Evolutionary conservation across 1,140 invertebrate genomes (phyloP), one percentile per base, ranked within the genome.

Genomic region (Macrostomum lignano): DNA sequence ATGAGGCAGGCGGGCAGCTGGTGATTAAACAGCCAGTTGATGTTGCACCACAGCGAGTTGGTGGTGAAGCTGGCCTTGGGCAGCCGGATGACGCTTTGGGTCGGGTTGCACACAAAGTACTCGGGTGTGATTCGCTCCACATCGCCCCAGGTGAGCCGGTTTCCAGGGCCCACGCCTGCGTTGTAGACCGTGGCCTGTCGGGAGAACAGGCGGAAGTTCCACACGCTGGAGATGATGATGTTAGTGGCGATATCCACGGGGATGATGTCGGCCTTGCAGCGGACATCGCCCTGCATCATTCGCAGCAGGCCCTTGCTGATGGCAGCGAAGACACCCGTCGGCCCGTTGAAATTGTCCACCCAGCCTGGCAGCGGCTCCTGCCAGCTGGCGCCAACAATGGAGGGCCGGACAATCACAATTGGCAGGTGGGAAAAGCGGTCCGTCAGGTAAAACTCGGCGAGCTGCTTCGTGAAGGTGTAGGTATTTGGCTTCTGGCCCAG

Each of bases 161-260:
- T 24, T 29, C 42, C 21, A 36, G 41, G 19, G 28, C 40, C 38
- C 31, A 34, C 37, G 21, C 39, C 33, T 23, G 34, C 28, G 24
- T 41, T 38, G 24, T 38, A 41, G 9, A 41, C 36, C 21, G 24
- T 28, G n/a, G 17, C 10, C 22, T 11, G 7, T 11, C 11, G 11
- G 14, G 6, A 7, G 14, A 13, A n/a, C n/a, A n/a, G n/a, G n/a
- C n/a, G n/a, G n/a, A n/a, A n/a, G n/a, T 72, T 58, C 59, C 71
- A 81, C 1, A 71, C 76, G 25, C 73, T 69, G 2, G 70, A 67
- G 17, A 91, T 64, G 22, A 91, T 65, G 44, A 68, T 60, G 51
- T 88, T 88, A 3, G 81, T 69, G 2, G 84, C 78, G 35, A 79
- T 64, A 55, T 93, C 82, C 2, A 91, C 74, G 9, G 82, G 82